Conservation (phyloP, 2,888 invertebrate genomes). For the Vandiemenella viatica region DNA sequence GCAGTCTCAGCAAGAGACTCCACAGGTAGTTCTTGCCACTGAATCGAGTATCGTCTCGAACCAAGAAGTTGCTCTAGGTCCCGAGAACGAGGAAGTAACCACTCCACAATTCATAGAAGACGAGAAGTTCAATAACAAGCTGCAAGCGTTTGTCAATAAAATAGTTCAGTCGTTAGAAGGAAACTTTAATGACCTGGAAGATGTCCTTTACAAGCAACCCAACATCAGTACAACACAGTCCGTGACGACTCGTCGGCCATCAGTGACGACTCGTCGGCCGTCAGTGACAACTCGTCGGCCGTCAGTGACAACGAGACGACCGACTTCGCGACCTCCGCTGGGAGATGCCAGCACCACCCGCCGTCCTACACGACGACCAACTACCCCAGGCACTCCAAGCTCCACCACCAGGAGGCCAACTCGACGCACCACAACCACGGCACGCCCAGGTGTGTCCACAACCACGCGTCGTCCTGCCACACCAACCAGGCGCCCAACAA, state of each 20-base stretch:
- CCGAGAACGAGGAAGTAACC: slow-evolving; percentile 47
- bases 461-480: slow-evolving; percentile 19
- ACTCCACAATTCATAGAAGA: slow-evolving; percentile 67
- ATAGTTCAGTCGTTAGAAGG: slow-evolving; percentile 70
- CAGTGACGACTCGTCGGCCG: slow-evolving; percentile 16
- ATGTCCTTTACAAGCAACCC: slow-evolving; percentile 45
- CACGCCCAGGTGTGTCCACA: slow-evolving; percentile 12
- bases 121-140: slow-evolving; percentile 58
- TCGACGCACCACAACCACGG: slow-evolving; percentile 6
- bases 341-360: slow-evolving; percentile 2
- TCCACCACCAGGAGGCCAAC: slow-evolving; percentile 11
- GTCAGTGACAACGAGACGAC: slow-evolving; percentile 23
- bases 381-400: slow-evolving; percentile 16
- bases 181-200: slow-evolving; percentile 65
- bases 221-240: neutral
- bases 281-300: slow-evolving; percentile 22
- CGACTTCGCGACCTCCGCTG: slow-evolving; percentile 20
- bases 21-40: slow-evolving; percentile 15
- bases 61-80: slow-evolving; percentile 35
- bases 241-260: slow-evolving; percentile 18
- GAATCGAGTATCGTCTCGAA: slow-evolving; percentile 13
- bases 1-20: slow-evolving; percentile 30
- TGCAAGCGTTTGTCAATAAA: slow-evolving; percentile 67
- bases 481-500: slow-evolving; percentile 18
- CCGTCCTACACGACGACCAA: slow-evolving; percentile 9